Evolutionary conservation across 2,888 invertebrate genomes (phyloP).

Genomic region (Cyclophora albipunctata): DNA sequence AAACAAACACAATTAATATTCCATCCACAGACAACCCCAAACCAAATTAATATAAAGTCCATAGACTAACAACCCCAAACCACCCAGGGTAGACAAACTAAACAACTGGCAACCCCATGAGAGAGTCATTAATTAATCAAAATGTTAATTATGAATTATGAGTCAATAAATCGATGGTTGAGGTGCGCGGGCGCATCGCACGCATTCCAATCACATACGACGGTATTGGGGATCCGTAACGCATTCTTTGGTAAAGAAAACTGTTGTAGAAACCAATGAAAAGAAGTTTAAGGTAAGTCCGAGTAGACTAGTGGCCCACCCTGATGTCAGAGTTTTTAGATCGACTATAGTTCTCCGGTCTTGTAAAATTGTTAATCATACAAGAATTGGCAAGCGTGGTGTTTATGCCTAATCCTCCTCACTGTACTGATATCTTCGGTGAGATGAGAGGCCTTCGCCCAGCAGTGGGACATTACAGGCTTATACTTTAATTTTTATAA

Average conservation of each 20-base stretch:
- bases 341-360: not conserved
- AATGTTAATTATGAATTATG: conserved; percentile 60
- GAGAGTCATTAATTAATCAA: conserved; percentile 44
- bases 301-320: too few species aligned
- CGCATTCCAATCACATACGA: conserved; percentile 34
- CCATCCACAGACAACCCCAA: too few species aligned
- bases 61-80: conserved; percentile 4
- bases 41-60: too few species aligned
- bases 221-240: conserved; percentile 16
- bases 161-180: conserved; percentile 54
- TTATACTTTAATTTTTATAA: too few species aligned
- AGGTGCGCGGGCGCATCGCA: conserved; percentile 33
- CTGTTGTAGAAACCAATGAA: not conserved
- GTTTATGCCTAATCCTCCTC: too few species aligned
- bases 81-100: conserved; percentile 31
- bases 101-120: conserved; percentile 27
- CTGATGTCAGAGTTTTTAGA: too few species aligned
- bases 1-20: too few species aligned
- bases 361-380: too few species aligned
- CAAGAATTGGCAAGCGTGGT: too few species aligned
- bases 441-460: too few species aligned
- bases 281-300: not conserved
- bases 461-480: too few species aligned
- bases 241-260: not conserved
- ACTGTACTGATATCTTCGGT: too few species aligned